phyloP scores from a whole-genome alignment of 2,888 invertebrate genomes.

The Meta bourneti region DNA sequence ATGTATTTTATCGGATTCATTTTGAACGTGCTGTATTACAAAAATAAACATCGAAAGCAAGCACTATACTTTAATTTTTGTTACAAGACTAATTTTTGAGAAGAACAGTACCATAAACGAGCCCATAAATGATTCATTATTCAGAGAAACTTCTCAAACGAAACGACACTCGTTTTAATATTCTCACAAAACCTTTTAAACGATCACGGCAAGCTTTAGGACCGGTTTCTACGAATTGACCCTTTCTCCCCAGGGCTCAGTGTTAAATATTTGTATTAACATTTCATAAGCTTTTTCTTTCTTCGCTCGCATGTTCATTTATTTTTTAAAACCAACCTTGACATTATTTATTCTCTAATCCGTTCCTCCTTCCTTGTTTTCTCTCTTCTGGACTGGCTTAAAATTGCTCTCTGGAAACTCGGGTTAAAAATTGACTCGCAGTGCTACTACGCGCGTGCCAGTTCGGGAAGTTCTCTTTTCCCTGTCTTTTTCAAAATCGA shows the following conservation, averaged over 20 bases:
- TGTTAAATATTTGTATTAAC: conserved; percentile 7
- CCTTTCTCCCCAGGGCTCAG: conserved; percentile 13
- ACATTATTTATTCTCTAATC: conserved; percentile 53
- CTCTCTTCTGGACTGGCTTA: background rate
- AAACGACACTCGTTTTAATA: background rate
- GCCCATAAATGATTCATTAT: conserved; percentile 31
- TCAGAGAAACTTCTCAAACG: background rate
- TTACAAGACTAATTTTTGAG: background rate
- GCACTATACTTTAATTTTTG: no score
- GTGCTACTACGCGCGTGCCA: background rate
- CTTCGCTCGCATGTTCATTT: background rate
- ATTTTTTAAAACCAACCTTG: conserved; percentile 38
- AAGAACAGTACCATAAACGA: background rate
- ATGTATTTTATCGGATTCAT: background rate
- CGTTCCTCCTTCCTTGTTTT: conserved; percentile 24
- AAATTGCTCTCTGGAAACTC: background rate
- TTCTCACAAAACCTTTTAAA: background rate
- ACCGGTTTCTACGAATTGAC: conserved; percentile 30
- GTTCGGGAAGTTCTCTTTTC: background rate
- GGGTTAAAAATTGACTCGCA: conserved; percentile 14
- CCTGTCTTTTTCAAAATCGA: background rate
- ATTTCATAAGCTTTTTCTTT: conserved; percentile 15
- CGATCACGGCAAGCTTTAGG: background rate
- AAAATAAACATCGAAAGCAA: no score
- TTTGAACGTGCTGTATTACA: no score